These are phyloP conservation scores for Cistogaster globosa DNA, from an alignment of 2,888 invertebrate genomes.

Conservation along the genomic window DNA sequence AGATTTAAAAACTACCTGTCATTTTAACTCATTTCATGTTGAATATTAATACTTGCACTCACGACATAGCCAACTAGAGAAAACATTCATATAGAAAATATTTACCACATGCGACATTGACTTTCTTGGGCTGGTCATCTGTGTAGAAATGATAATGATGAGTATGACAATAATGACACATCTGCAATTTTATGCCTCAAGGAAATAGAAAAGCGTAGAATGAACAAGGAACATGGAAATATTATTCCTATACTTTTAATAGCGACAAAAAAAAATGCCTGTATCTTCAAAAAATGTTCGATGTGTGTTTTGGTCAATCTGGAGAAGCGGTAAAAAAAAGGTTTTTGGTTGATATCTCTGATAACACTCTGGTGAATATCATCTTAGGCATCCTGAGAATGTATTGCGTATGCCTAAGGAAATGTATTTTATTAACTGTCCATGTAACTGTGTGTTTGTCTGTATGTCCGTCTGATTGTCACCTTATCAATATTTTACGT, in stretches of 20 bases:
- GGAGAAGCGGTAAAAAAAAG: constrained; percentile 57
- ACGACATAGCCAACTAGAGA: not conserved
- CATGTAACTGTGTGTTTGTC: constrained; percentile 11
- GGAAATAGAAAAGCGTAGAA: not conserved
- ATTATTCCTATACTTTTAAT: constrained; percentile 14
- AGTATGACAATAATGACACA: constrained; percentile 36
- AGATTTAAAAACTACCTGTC: constrained; percentile 58
- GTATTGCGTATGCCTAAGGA: constrained; percentile 47
- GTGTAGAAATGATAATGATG: constrained; percentile 71
- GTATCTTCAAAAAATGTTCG: not conserved
- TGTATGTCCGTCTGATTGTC: constrained; percentile 72
- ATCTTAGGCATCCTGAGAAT: constrained; percentile 55
- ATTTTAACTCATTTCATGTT: constrained; percentile 51
- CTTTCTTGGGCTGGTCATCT: constrained; percentile 56
- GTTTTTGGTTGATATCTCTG: constrained; percentile 36
- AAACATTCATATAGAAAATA: constrained; percentile 8
- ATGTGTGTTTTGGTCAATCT: constrained; percentile 21
- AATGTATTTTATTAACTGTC: constrained; percentile 13
- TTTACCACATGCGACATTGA: constrained; percentile 58
- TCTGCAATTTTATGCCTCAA: not conserved
- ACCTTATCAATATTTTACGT: constrained; percentile 81
- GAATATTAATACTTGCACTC: constrained; percentile 14
- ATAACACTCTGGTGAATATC: constrained; percentile 36
- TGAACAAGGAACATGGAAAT: not conserved
- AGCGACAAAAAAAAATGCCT: constrained; percentile 30